Percentiles rank a stretch among this genome's conserved stretches.
These are phyloP conservation scores for Buathra laborator DNA, from an alignment of 2,888 invertebrate species.

Conservation along the genomic window DNA sequence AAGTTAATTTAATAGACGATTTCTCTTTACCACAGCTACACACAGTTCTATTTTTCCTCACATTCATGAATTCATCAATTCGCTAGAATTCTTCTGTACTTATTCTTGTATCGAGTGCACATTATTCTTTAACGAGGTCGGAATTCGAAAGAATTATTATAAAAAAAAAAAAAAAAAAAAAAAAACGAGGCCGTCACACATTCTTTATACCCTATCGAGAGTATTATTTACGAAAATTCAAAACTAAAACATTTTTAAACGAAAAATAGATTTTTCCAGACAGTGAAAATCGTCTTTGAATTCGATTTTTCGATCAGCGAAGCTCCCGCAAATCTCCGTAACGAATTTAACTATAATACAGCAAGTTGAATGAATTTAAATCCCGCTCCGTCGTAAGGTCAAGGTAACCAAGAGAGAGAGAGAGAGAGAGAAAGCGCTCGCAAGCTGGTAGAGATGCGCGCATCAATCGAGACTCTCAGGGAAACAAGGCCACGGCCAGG, in stretches of 20 bases:
- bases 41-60: neutral
- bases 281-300: neutral
- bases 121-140: neutral
- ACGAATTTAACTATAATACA: neutral
- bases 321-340: neutral
- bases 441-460: slow-evolving; percentile 51
- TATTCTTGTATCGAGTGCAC: slow-evolving; percentile 9
- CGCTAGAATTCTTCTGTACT: slow-evolving; percentile 1
- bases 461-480: slow-evolving; percentile 62
- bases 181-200: neutral
- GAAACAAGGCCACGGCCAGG: slow-evolving; percentile 64
- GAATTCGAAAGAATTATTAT: neutral
- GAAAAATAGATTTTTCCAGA: too few relatives aligned
- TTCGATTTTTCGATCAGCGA: neutral
- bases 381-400: slow-evolving; percentile 50
- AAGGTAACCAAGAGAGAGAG: slow-evolving; percentile 16
- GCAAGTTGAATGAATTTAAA: slow-evolving; percentile 53
- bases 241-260: too few relatives aligned
- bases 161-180: neutral
- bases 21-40: too few relatives aligned
- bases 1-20: too few relatives aligned
- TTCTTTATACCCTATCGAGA: too few relatives aligned
- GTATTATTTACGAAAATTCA: too few relatives aligned
- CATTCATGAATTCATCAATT: slow-evolving; percentile 22
- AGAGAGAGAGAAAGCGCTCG: neutral